phyloP scores from a whole-genome alignment of 2,888 invertebrate species.

The Cephus rjabovi region DNA sequence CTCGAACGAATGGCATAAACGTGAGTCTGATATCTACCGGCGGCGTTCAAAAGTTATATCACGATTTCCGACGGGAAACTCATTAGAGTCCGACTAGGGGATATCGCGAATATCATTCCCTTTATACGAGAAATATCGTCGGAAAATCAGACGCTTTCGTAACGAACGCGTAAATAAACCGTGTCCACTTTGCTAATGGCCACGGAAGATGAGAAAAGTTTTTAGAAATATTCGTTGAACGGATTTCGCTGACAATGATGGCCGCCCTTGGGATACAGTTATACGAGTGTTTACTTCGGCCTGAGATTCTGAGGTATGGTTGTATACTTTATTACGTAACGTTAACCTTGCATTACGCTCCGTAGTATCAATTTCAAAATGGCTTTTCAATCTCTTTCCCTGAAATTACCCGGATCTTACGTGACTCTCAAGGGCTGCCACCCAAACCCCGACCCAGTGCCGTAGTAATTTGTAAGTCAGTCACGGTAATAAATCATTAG shows the following conservation, averaged over 20 bases:
- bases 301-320: background rate
- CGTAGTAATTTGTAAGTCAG: background rate
- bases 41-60: background rate
- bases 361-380: background rate
- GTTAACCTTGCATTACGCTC: background rate
- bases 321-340: background rate
- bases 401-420: conserved; percentile 1
- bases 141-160: background rate
- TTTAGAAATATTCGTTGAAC: background rate
- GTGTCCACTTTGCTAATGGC: background rate
- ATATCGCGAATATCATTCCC: background rate
- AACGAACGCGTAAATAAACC: background rate
- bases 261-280: background rate
- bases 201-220: background rate
- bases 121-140: background rate
- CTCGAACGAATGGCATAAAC: background rate
- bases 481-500: conserved; percentile 12
- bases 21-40: background rate
- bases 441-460: background rate
- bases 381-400: background rate
- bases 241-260: background rate
- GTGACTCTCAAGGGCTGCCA: background rate
- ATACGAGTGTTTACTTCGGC: background rate
- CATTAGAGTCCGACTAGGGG: background rate
- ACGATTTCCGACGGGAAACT: background rate